Conservation (phyloP, 2,888 invertebrate genomes). For the Melikaiella ostensackeni region DNA sequence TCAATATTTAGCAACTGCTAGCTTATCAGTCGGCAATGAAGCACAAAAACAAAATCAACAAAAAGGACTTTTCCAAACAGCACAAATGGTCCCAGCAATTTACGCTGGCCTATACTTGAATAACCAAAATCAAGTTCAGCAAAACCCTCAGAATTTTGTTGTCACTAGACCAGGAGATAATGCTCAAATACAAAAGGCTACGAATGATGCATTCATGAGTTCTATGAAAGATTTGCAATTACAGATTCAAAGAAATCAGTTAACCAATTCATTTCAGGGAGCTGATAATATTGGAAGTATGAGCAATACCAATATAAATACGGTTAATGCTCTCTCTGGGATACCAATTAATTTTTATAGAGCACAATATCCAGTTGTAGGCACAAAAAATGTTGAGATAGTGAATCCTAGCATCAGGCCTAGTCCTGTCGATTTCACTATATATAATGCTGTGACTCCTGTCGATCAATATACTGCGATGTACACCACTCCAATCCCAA, state of each 20-base stretch:
- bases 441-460: constrained; percentile 61
- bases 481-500: constrained; percentile 73
- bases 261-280: constrained; percentile 53
- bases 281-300: constrained; percentile 66
- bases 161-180: constrained; percentile 55
- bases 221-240: constrained; percentile 66
- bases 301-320: constrained; percentile 60
- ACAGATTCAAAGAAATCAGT: constrained; percentile 62
- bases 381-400: constrained; percentile 71
- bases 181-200: constrained; percentile 61
- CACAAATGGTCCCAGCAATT: constrained; percentile 65
- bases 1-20: constrained; percentile 67
- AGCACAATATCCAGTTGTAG: constrained; percentile 69
- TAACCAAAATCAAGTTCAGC: constrained; percentile 58
- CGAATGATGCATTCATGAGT: constrained; percentile 63
- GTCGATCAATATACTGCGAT: constrained; percentile 66
- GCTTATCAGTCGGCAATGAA: constrained; percentile 63
- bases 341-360: constrained; percentile 53
- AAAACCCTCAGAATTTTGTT: constrained; percentile 51
- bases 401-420: constrained; percentile 71
- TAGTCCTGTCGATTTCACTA: constrained; percentile 61
- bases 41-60: constrained; percentile 53
- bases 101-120: constrained; percentile 56
- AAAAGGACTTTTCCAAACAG: constrained; percentile 58
- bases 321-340: constrained; percentile 54